These are phyloP conservation scores for Netelia virgata DNA, from an alignment of 2,888 invertebrate genomes.

Conservation along the genomic window DNA sequence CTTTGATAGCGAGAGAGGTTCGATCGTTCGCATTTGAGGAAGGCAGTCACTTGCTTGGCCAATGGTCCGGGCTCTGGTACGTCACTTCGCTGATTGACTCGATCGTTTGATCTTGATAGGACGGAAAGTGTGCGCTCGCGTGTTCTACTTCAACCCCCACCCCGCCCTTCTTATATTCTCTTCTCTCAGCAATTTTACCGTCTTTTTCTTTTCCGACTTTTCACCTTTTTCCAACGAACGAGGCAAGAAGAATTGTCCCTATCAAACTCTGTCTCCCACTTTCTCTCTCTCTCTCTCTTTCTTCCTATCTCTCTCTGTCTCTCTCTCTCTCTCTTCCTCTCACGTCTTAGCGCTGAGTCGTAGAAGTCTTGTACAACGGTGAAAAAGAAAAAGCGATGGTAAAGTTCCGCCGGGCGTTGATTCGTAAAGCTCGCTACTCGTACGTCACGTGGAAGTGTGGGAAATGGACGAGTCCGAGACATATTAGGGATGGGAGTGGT, in stretches of 20 bases:
- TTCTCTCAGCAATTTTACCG: conserved; percentile 15
- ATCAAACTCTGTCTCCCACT: not conserved
- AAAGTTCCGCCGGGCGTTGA: conserved; percentile 1
- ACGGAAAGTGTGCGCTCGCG: not conserved
- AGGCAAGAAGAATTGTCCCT: conserved; percentile 36
- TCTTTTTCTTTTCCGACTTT: conserved; percentile 12
- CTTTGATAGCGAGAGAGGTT: not conserved
- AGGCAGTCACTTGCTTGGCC: conserved; percentile 25
- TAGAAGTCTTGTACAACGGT: not conserved
- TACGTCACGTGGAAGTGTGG: conserved; percentile 20
- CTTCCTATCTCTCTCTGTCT: not conserved
- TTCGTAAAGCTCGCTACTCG: conserved; percentile 11
- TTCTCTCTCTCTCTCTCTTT: not conserved
- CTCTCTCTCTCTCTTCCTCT: not conserved
- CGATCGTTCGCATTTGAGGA: conserved; percentile 10
- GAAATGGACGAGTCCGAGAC: conserved; percentile 38
- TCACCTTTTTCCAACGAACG: not conserved
- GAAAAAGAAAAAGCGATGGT: not conserved
- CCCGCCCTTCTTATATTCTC: not conserved
- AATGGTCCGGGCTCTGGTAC: conserved; percentile 13
- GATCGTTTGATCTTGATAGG: conserved; percentile 53
- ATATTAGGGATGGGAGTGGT: conserved; percentile 21
- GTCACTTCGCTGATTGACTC: conserved; percentile 54
- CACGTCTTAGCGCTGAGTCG: not conserved
- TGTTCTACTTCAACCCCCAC: not conserved